Conservation (phyloP, 2,113 vertebrate genomes). For the Galemys pyrenaicus region DNA sequence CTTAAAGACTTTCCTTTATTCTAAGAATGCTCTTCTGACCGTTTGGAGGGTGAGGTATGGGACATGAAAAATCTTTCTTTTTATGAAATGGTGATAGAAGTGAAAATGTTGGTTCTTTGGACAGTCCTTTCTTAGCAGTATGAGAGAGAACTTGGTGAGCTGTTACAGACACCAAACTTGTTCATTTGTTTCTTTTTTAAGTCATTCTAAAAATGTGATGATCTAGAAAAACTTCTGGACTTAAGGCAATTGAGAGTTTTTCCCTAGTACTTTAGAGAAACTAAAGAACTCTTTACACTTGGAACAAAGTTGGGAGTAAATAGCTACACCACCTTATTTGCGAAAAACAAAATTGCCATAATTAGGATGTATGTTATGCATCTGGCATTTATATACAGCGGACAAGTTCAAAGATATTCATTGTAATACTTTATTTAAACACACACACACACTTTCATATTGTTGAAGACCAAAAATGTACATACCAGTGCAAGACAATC, state of each 20-base stretch:
- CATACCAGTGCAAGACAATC: neutral
- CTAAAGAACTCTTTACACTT: neutral
- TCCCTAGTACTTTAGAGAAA: neutral
- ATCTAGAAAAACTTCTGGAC: neutral
- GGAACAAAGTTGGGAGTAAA: neutral
- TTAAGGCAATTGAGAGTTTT: neutral
- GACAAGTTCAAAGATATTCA: neutral
- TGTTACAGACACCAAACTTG: neutral
- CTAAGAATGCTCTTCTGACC: neutral
- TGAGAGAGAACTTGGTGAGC: neutral
- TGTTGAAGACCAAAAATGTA: neutral
- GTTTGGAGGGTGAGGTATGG: neutral
- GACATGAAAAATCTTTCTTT: neutral
- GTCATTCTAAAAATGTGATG: constrained; percentile 4
- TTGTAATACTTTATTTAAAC: neutral
- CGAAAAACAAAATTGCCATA: neutral
- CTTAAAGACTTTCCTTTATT: neutral
- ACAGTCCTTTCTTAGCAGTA: constrained; percentile 30
- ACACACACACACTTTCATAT: neutral
- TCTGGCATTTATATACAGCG: neutral
- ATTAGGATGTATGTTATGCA: neutral
- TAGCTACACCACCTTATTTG: neutral
- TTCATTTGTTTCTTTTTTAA: constrained; percentile 20
- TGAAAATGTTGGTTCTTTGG: constrained; percentile 28
- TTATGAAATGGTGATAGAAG: neutral